Conservation (phyloP, 2,888 invertebrate species). For the Gymnosoma rotundatum region DNA sequence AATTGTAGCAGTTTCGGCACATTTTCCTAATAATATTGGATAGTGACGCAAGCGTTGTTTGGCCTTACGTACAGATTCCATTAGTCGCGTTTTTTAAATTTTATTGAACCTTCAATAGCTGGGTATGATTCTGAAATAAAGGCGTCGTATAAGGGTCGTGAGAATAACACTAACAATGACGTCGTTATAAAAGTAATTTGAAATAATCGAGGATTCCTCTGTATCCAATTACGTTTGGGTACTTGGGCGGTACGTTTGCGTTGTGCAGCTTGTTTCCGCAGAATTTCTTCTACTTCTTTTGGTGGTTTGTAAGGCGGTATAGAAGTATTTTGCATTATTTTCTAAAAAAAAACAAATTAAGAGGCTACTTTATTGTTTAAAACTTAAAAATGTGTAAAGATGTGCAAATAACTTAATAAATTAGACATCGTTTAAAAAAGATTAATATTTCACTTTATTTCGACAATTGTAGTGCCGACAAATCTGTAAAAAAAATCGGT, state of each 20-base stretch:
- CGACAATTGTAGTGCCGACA: too few species aligned
- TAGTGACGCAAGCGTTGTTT: slow-evolving; percentile 88
- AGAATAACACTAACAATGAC: slow-evolving; percentile 85
- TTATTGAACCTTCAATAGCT: slow-evolving; percentile 56
- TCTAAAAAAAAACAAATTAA: slow-evolving; percentile 26
- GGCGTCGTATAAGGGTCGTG: slow-evolving; percentile 88
- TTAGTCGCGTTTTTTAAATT: slow-evolving; percentile 77
- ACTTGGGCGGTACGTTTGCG: slow-evolving; percentile 77
- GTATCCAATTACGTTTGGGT: slow-evolving; percentile 85
- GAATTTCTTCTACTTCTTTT: slow-evolving; percentile 73
- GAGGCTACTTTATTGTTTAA: too few species aligned
- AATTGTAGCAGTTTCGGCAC: slow-evolving; percentile 86
- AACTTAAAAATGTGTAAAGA: too few species aligned
- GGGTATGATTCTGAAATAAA: slow-evolving; percentile 83
- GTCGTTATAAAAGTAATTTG: slow-evolving; percentile 83
- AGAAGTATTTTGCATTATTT: slow-evolving; percentile 75
- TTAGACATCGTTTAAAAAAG: too few species aligned
- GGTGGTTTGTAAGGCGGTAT: slow-evolving; percentile 77
- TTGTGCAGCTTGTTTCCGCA: slow-evolving; percentile 75
- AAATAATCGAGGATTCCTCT: slow-evolving; percentile 85
- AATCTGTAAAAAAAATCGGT: too few species aligned
- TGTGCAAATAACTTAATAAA: too few species aligned
- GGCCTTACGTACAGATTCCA: slow-evolving; percentile 92
- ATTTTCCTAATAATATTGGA: slow-evolving; percentile 88
- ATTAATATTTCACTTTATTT: too few species aligned